A percentile compares a stretch with the other conserved stretches of the same genome.
Conservation (phyloP, 2,113 vertebrate species). For the Indri indri region DNA sequence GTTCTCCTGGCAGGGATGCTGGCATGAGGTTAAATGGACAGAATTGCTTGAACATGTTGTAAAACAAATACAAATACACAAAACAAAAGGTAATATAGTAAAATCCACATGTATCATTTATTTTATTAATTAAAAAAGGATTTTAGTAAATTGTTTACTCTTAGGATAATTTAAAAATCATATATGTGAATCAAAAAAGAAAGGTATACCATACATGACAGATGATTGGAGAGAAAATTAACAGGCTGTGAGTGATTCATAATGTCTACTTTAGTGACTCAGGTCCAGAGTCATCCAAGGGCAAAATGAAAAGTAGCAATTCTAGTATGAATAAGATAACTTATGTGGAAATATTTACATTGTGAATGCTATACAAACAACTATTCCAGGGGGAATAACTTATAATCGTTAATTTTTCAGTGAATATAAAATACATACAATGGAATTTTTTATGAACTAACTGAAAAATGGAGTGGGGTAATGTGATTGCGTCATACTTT, state of each 20-base stretch:
- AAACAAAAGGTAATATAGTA: not conserved
- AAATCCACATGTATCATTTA: not conserved
- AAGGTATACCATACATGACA: not conserved
- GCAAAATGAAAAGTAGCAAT: slow-evolving; percentile 67
- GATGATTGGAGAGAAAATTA: slow-evolving; percentile 19
- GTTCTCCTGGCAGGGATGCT: not conserved
- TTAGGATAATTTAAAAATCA: not conserved
- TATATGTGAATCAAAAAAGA: slow-evolving; percentile 38
- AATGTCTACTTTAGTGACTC: slow-evolving; percentile 49
- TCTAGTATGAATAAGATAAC: slow-evolving; percentile 44
- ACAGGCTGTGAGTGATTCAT: slow-evolving; percentile 30
- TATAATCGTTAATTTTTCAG: slow-evolving; percentile 75
- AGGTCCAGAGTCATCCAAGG: slow-evolving; percentile 70
- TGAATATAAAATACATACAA: slow-evolving; percentile 67
- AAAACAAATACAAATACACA: not conserved
- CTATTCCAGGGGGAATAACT: slow-evolving; percentile 72
- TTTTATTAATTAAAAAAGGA: not conserved
- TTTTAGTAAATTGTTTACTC: not conserved
- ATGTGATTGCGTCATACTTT: slow-evolving; percentile 67
- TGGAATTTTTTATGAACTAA: slow-evolving; percentile 58
- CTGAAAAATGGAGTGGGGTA: slow-evolving; percentile 62
- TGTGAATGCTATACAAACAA: slow-evolving; percentile 71
- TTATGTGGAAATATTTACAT: slow-evolving; percentile 72
- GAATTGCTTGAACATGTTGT: not conserved
- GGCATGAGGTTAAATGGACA: not conserved